Conservation (phyloP, 2,113 vertebrate species). For the Rousettus leschenaultii region DNA sequence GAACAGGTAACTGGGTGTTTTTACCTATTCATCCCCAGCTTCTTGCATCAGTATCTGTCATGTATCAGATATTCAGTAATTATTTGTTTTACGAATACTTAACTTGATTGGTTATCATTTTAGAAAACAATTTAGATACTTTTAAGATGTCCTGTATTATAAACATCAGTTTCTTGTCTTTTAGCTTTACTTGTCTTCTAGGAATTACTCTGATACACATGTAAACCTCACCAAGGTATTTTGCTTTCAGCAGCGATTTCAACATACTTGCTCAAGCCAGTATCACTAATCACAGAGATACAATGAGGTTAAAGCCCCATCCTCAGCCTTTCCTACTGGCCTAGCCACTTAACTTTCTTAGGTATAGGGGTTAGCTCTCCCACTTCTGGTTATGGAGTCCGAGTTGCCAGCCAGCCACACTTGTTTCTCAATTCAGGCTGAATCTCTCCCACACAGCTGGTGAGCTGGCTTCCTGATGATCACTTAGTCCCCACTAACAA, state of each 20-base stretch:
- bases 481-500: not conserved
- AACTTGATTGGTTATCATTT: not conserved
- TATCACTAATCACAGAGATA: not conserved
- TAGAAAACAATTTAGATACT: not conserved
- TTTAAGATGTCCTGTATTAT: not conserved
- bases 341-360: slow-evolving; percentile 45
- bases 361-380: not conserved
- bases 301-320: not conserved
- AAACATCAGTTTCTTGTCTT: not conserved
- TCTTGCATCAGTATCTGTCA: not conserved
- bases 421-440: not conserved
- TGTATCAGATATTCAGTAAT: not conserved
- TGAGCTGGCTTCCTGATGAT: not conserved
- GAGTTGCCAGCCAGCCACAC: not conserved
- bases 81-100: not conserved
- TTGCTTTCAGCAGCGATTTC: not conserved
- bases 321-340: not conserved
- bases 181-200: not conserved
- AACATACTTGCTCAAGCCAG: not conserved
- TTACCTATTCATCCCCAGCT: not conserved
- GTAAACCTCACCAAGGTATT: not conserved
- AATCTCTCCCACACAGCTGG: not conserved
- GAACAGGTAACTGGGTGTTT: not conserved
- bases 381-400: slow-evolving; percentile 30
- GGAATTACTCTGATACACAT: not conserved